Evolutionary conservation across 2,113 vertebrate species (phyloP).

Genomic region (Tetrao urogallus): DNA sequence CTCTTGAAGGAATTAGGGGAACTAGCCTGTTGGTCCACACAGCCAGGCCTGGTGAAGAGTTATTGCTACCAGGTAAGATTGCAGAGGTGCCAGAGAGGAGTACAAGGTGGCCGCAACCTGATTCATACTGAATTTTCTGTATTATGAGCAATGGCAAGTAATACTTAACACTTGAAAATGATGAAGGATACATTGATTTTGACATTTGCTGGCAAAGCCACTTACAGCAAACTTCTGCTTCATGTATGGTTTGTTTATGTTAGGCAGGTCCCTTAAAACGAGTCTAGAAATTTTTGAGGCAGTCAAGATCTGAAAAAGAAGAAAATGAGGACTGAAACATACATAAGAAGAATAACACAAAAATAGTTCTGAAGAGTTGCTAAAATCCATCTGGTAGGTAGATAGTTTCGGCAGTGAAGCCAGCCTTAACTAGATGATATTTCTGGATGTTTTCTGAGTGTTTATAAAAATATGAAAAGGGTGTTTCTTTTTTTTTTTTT

Average conservation of each 20-base stretch:
- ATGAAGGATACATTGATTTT: neutral
- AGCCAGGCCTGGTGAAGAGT: neutral
- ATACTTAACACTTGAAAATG: neutral
- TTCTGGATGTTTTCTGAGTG: neutral
- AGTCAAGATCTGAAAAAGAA: neutral
- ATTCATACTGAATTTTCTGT: neutral
- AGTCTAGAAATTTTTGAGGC: neutral
- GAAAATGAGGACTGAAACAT: neutral
- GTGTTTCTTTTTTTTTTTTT: neutral
- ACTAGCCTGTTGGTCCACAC: neutral
- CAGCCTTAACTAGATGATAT: neutral
- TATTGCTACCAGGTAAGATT: neutral
- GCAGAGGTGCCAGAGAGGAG: neutral
- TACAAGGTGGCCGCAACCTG: neutral
- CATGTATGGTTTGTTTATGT: neutral
- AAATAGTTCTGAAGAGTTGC: neutral
- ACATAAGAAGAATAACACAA: neutral
- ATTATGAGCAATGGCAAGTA: neutral
- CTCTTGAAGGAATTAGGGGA: neutral
- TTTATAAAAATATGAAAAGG: neutral
- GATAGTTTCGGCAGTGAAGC: neutral
- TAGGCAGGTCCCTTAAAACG: neutral
- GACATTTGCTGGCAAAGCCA: neutral
- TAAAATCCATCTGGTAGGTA: neutral
- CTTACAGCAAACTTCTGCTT: neutral